A percentile compares a stretch with the other conserved stretches of the same genome.
These are phyloP conservation scores for Gymnoscopelus braueri DNA, from an alignment of 2,797 vertebrate genomes.

Conservation along the genomic window DNA sequence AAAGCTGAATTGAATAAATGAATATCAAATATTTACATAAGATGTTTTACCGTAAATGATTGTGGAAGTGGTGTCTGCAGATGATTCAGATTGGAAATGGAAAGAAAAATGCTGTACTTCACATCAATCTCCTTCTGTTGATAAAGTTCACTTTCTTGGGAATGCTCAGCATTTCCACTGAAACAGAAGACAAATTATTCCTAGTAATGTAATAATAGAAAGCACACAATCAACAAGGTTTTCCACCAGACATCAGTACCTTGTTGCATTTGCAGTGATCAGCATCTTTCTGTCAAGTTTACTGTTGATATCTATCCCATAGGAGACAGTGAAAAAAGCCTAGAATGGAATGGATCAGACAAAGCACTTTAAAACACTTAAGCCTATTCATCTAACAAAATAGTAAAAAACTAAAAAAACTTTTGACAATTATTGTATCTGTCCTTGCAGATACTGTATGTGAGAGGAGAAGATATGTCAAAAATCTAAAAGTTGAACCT, in stretches of 20 bases:
- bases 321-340: conserved; percentile 78
- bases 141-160: conserved; percentile 44
- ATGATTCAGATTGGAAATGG: conserved; percentile 62
- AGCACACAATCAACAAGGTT: background rate
- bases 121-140: conserved; percentile 76
- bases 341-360: conserved; percentile 45
- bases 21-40: background rate
- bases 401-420: background rate
- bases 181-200: conserved; percentile 18
- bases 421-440: background rate
- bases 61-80: conserved; percentile 71
- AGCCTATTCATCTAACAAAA: background rate
- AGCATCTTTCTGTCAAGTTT: conserved; percentile 66
- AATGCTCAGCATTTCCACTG: conserved; percentile 76
- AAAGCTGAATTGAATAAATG: background rate
- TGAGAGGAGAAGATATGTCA: background rate
- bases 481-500: conserved; percentile 59
- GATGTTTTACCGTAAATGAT: conserved; percentile 75
- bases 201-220: background rate
- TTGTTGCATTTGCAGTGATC: conserved; percentile 80
- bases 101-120: conserved; percentile 81
- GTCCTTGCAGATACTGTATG: too few relatives aligned
- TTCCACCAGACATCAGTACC: conserved; percentile 65
- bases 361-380: background rate
- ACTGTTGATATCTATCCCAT: conserved; percentile 75